Base-by-base conservation (phyloP, 2,113 vertebrate genomes). In the Sarotherodon lohbergeri region DNA sequence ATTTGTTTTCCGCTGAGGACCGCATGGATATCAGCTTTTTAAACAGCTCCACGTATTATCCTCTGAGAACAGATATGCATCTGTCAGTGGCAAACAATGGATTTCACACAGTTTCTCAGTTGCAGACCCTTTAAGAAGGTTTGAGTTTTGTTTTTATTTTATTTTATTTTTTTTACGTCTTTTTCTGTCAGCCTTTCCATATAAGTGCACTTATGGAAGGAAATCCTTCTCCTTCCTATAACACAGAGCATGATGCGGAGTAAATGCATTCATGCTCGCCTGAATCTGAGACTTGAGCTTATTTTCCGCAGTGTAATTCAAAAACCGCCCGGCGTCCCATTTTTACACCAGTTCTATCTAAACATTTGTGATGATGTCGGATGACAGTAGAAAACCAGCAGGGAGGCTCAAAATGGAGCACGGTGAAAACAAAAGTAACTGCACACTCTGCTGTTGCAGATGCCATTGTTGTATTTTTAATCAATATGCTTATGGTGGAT, bases 401-500 rank as follows among this genome's bases (percentile, higher is more conserved):
- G 63, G 83, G 86, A 80, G 29, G 76, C 81, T 59, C 2, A 9
- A 80, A 84, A 80, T 57, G 41, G n/a, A 82, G 12, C 73, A 29
- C 13, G 12, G 34, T 48, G 54, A 76, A 81, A 90, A 89, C 48
- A 89, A 84, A 92, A 86, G 63, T 41, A 76, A 41, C 85, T 9
- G 10, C 66, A 55, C 16, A 22, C 57, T 39, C 29, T 57, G 39
- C 66, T 43, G 55, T 41, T 57, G 81, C 89, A 89, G 84, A 90
- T 92, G 89, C 73, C 54, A 76, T 80, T 89, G 82, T 85, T 86
- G 76, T 68, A 91, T 84, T 86, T 85, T 88, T 88, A 83, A 90
- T 85, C 82, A 88, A 39, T 82, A 61, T 48, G 80, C 54, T 57
- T 66, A 80, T 27, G 46, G 56, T 32, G 43, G 34, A 80, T 27